Evolutionary conservation across 2,797 vertebrate genomes (phyloP).

Genomic region (Parambassis ranga): DNA sequence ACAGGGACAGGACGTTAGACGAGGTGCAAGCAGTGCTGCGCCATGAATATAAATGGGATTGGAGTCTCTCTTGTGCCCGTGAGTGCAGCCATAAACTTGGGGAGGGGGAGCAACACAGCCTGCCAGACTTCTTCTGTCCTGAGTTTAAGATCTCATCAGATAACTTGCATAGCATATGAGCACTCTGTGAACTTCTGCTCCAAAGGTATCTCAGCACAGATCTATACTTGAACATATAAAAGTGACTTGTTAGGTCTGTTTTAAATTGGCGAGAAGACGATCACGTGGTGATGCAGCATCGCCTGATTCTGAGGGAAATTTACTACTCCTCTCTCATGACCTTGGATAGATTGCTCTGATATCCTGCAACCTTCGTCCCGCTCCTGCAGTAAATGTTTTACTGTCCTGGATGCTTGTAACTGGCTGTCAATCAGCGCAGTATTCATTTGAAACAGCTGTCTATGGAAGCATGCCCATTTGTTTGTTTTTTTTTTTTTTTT

Average conservation of each 20-base stretch:
- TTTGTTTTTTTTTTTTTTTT: not conserved
- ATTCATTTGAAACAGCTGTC: constrained; percentile 8
- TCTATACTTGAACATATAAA: not conserved
- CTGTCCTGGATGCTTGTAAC: constrained; percentile 31
- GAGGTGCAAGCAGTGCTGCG: constrained; percentile 50
- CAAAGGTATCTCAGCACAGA: not conserved
- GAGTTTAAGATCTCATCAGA: constrained; percentile 44
- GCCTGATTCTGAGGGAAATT: constrained; percentile 37
- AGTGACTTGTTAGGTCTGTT: not conserved
- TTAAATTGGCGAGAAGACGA: constrained; percentile 23
- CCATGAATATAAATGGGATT: constrained; percentile 68
- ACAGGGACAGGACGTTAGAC: constrained; percentile 60
- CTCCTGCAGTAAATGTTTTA: constrained; percentile 50
- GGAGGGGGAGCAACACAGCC: constrained; percentile 10
- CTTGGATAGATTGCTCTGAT: constrained; percentile 62
- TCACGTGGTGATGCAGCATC: constrained; percentile 32
- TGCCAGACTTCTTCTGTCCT: constrained; percentile 11
- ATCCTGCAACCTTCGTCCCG: not conserved
- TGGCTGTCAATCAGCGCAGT: constrained; percentile 35
- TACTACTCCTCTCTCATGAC: constrained; percentile 56
- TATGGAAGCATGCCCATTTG: not conserved
- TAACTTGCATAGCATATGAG: not conserved
- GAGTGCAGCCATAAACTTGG: constrained; percentile 58
- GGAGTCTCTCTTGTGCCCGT: constrained; percentile 46
- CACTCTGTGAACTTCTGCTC: not conserved